phyloP scores from a whole-genome alignment of 2,888 invertebrate species.

The Pammene aurita region DNA sequence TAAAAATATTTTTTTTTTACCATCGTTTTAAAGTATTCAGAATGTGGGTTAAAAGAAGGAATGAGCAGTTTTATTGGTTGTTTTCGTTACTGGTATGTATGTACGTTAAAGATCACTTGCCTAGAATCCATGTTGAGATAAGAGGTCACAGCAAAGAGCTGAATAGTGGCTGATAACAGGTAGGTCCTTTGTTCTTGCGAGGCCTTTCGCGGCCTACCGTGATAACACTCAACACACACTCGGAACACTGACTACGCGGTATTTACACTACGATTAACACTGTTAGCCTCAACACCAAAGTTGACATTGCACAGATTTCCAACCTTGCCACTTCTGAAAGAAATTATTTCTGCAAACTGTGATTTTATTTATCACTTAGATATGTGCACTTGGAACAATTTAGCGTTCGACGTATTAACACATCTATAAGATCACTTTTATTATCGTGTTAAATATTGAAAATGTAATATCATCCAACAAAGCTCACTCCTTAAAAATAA shows the following conservation, averaged over 20 bases:
- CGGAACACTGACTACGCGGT: slow-evolving; percentile 64
- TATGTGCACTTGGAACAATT: slow-evolving; percentile 45
- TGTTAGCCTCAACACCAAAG: slow-evolving; percentile 71
- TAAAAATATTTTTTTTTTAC: no score
- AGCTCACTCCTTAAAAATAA: neutral
- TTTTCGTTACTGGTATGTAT: neutral
- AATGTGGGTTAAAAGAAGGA: no score
- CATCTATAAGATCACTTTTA: slow-evolving; percentile 45
- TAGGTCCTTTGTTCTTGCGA: slow-evolving; percentile 65
- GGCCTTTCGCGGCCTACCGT: slow-evolving; percentile 63
- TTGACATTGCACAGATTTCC: slow-evolving; percentile 79
- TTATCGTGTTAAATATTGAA: slow-evolving; percentile 12
- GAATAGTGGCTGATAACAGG: slow-evolving; percentile 54
- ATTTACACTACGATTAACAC: slow-evolving; percentile 78
- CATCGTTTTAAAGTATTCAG: no score
- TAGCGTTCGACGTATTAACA: slow-evolving; percentile 19
- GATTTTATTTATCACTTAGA: slow-evolving; percentile 57
- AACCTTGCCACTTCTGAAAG: slow-evolving; percentile 65
- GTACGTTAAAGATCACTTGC: slow-evolving; percentile 49
- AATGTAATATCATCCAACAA: slow-evolving; percentile 34
- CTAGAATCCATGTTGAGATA: slow-evolving; percentile 70
- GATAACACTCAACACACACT: slow-evolving; percentile 72
- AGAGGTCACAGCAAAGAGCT: slow-evolving; percentile 49
- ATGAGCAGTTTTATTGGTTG: no score
- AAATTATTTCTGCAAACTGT: slow-evolving; percentile 68